Evolutionary conservation across 2,888 invertebrate genomes (phyloP), one percentile per base, ranked within the genome.

Genomic region (Bombylius major): DNA sequence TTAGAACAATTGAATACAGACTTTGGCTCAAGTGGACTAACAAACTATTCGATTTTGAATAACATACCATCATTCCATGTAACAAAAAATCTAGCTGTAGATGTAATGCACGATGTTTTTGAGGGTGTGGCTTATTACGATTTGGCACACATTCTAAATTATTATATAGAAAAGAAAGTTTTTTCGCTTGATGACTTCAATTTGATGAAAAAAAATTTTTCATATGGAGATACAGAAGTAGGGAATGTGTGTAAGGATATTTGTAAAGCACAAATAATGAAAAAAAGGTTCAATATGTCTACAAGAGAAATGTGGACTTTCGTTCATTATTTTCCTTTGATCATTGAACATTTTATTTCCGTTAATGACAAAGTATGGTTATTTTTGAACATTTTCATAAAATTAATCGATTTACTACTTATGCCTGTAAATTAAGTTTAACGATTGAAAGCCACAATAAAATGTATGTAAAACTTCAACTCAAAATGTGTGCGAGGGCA

Each of bases 271-370:
- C 52, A 54, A 36, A 44, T 54, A 39, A 58, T 54, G 48, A 51
- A 50, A 50, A 56, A 46, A 47, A 57, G 48, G 47, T 33, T 60
- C 7, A 56, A 51, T 53, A 49, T 53, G 44, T 60, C 60, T 36
- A 57, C 57, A 46, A 58, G 55, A 55, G 60, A 59, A 59, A 59
- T 55, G 50, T 60, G 58, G 60, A 59, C 57, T 13, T 56, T 60
- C 45, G 4, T 36, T 36, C 60, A 60, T 42, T 45, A 56, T 52
- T 59, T 60, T 36, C 49, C 59, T 14, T 47, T 60, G 39, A 60
- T 59, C 34, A 13, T 59, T 13, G 57, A 59, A 23, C 54, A 59
- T 51, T 53, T 59, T 50, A 53, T 60, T 31, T 53, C 60, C 31
- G 50, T 34, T 46, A 61, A 56, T 49, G 57, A 59, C 33, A 36